phyloP scores from a whole-genome alignment of 2,113 vertebrate species.

The Ailuropoda melanoleuca region DNA sequence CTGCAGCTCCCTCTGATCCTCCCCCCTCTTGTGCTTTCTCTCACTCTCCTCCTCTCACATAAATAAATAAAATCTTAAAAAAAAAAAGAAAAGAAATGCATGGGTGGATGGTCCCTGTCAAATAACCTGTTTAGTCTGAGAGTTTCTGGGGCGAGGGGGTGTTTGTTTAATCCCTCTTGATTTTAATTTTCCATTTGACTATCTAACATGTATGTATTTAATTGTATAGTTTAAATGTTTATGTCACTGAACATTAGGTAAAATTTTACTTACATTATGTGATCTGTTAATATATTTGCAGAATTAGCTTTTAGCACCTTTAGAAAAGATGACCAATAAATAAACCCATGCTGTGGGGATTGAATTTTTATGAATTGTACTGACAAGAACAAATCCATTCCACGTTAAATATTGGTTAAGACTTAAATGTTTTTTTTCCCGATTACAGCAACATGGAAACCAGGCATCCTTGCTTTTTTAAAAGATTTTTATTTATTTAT shows the following conservation, averaged over 20 bases:
- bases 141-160: background rate
- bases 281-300: background rate
- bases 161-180: background rate
- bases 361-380: background rate
- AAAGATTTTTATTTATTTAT: no score
- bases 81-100: conserved; percentile 61
- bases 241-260: background rate
- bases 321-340: background rate
- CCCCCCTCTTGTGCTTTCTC: no score
- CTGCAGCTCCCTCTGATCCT: no score
- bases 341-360: background rate
- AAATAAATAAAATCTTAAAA: no score
- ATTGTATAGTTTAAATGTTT: background rate
- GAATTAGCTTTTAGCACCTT: background rate
- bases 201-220: background rate
- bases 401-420: background rate
- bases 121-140: background rate
- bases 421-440: conserved; percentile 68
- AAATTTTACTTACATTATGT: background rate
- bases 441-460: background rate
- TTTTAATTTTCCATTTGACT: conserved; percentile 5
- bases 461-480: background rate
- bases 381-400: background rate
- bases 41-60: no score
- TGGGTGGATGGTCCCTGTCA: conserved; percentile 10